Base-by-base conservation (phyloP, 2,888 invertebrate genomes). In the Brachycybe producta region DNA sequence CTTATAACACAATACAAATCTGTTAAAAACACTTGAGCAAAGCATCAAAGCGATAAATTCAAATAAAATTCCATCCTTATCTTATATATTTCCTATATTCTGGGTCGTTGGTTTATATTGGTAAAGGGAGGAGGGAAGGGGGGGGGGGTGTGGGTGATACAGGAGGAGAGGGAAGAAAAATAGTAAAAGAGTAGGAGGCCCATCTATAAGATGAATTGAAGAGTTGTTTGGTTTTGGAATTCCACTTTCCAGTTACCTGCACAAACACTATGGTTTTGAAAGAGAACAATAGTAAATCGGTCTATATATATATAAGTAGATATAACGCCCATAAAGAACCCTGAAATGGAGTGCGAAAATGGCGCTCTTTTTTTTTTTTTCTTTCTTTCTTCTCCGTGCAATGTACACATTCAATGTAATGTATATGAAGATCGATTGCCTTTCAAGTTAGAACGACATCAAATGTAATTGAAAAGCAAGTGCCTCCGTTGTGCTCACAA, bases 161-260 rank as follows among this genome's bases (percentile, higher is more conserved):
- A n/a, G n/a, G n/a, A n/a, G n/a, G n/a, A n/a, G n/a, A n/a, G n/a
- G n/a, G n/a, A n/a, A n/a, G n/a, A n/a, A n/a, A n/a, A n/a, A n/a
- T n/a, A n/a, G n/a, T n/a, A n/a, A n/a, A n/a, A n/a, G n/a, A n/a
- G n/a, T n/a, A n/a, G n/a, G n/a, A n/a, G n/a, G n/a, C n/a, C n/a
- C n/a, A n/a, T n/a, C n/a, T n/a, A n/a, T n/a, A n/a, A n/a, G n/a
- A n/a, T n/a, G n/a, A n/a, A n/a, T n/a, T n/a, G n/a, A n/a, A n/a
- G n/a, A n/a, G n/a, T n/a, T n/a, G n/a, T n/a, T n/a, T n/a, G n/a
- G 36, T 36, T n/a, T n/a, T 36, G 15, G 47, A 47, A 47, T 47
- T 47, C 47, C 47, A 35, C 38, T 47, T 43, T 47, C 47, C 47
- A 47, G 38, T 47, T 47, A 47, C 47, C 47, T 36, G 47, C 47